Evolutionary conservation across 2,113 vertebrate genomes (phyloP).

Genomic region (Corydoras maculifer): DNA sequence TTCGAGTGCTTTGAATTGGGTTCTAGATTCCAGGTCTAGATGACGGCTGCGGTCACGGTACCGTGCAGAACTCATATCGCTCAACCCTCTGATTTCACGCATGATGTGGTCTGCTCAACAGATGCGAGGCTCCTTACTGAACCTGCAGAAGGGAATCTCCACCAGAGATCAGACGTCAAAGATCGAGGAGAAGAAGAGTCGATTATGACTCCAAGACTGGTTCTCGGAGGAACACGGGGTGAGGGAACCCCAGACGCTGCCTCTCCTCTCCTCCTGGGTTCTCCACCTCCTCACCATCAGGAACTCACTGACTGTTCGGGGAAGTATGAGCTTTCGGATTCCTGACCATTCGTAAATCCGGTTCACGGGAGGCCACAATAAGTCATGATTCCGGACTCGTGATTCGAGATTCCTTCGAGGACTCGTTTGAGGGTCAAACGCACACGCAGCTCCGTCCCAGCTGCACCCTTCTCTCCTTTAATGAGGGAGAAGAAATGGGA

Average conservation of each 20-base stretch:
- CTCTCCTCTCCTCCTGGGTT: neutral
- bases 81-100: too few relatives aligned
- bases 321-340: neutral
- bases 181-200: conserved; percentile 76
- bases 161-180: conserved; percentile 80
- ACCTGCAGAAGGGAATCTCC: conserved; percentile 86
- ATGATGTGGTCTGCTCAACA: conserved; percentile 47
- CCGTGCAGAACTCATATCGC: too few relatives aligned
- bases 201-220: conserved; percentile 49
- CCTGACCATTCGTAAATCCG: neutral
- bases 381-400: neutral
- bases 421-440: conserved; percentile 20
- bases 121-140: conserved; percentile 95
- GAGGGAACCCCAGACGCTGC: neutral
- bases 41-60: too few relatives aligned
- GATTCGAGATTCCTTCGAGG: conserved; percentile 20
- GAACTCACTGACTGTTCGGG: neutral
- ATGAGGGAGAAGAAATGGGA: conserved; percentile 33
- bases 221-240: conserved; percentile 1
- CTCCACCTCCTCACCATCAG: neutral
- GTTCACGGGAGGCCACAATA: conserved; percentile 17
- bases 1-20: too few relatives aligned
- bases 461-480: conserved; percentile 29
- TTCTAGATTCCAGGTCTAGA: too few relatives aligned
- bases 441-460: conserved; percentile 14